phyloP scores from a whole-genome alignment of 2,888 invertebrate species.

The Lasius fuliginosus region DNA sequence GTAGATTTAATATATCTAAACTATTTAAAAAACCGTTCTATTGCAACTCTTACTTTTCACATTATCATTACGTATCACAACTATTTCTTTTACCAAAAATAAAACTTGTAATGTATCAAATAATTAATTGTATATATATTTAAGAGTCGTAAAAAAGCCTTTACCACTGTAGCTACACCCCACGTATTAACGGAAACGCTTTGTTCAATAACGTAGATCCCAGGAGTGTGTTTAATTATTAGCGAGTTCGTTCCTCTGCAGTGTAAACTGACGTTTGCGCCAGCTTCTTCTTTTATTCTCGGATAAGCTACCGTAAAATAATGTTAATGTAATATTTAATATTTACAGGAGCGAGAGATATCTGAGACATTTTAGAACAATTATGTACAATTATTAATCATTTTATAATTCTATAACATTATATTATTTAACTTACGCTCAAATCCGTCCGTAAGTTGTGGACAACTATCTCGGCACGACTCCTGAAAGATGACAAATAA shows the following conservation, averaged over 20 bases:
- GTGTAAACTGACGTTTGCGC: constrained; percentile 75
- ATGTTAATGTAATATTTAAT: constrained; percentile 25
- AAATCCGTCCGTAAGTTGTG: not conserved
- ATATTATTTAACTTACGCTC: constrained; percentile 47
- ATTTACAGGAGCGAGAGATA: not conserved
- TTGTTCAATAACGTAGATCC: constrained; percentile 77
- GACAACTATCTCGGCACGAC: constrained; percentile 52
- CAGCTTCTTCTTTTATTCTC: constrained; percentile 54
- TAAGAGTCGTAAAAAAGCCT: constrained; percentile 8
- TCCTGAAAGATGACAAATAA: constrained; percentile 58
- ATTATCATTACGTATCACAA: not conserved
- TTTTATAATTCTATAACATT: not conserved
- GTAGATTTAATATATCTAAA: not conserved
- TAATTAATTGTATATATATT: not conserved
- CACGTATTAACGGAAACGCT: constrained; percentile 46
- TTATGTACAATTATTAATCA: not conserved
- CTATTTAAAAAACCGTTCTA: not conserved
- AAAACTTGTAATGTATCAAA: not conserved
- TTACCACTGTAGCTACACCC: constrained; percentile 69
- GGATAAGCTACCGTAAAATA: constrained; percentile 46
- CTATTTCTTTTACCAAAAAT: not conserved
- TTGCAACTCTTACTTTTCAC: not conserved
- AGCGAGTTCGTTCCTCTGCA: constrained; percentile 74
- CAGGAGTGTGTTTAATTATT: constrained; percentile 76
- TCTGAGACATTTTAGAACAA: not conserved